Base-by-base conservation (phyloP, 1,140 invertebrate genomes). In the Scaptodrosophila lebanonensis region DNA sequence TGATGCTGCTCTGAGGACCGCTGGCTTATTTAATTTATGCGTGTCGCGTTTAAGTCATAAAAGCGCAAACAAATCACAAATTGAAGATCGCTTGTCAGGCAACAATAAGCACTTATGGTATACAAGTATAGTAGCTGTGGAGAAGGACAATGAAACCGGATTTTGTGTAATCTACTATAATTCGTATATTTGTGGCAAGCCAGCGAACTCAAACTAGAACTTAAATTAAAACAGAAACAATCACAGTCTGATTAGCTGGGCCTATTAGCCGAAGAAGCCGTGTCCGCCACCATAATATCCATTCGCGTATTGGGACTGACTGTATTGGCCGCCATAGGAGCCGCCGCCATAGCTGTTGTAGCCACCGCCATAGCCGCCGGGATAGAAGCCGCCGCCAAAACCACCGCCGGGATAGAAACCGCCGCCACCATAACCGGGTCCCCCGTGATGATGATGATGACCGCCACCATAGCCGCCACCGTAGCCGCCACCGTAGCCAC, bases 131-230 rank as follows among this genome's bases (percentile, higher is more conserved):
- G n/a, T n/a, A n/a, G n/a, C n/a, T n/a, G n/a, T 70, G 66, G 54
- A 70, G 73, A 76, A 62, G 63, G 63, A 77, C 76, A 44, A 60
- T 43, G 17, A 73, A 79, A 77, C 73, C 73, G 73, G 73, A 77
- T 79, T 77, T 51, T 33, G 15, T 30, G 32, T 32, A 5, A 25
- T 38, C 12, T 51, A 33, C 15, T 43, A 53, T 66, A 49, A 52
- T 59, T 59, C 45, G 54, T 51, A 25, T 57, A 33, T 44, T 50
- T 49, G 8, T 47, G 12, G n/a, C n/a, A n/a, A n/a, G n/a, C n/a
- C n/a, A n/a, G n/a, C n/a, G n/a, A n/a, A n/a, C n/a, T n/a, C n/a
- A n/a, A n/a, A n/a, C n/a, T n/a, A n/a, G n/a, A n/a, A n/a, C n/a
- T n/a, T n/a, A n/a, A n/a, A n/a, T n/a, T n/a, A n/a, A n/a, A n/a